phyloP scores from a whole-genome alignment of 2,113 vertebrate species.

The Nycticebus coucang region DNA sequence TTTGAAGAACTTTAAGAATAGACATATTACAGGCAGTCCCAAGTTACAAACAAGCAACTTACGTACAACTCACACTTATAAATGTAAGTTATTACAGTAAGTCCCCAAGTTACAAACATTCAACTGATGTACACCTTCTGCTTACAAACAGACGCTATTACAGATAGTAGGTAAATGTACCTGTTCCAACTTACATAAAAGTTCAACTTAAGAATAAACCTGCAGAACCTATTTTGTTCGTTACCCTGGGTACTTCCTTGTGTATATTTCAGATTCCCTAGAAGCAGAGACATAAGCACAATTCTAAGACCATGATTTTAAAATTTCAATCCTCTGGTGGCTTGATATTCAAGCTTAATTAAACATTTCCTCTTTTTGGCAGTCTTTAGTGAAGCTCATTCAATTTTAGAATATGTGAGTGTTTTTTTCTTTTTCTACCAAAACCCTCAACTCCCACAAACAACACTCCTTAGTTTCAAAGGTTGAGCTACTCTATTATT shows the following conservation, averaged over 20 bases:
- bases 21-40: too few species aligned
- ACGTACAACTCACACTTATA: too few species aligned
- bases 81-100: too few species aligned
- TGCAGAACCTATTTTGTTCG: too few species aligned
- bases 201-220: too few species aligned
- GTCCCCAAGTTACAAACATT: too few species aligned
- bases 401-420: background rate
- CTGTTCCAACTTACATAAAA: too few species aligned
- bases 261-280: background rate
- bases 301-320: background rate
- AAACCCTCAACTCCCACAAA: background rate
- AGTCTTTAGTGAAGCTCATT: background rate
- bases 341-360: background rate
- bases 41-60: too few species aligned
- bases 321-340: background rate
- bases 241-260: too few species aligned
- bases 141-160: too few species aligned
- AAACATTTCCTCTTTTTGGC: background rate
- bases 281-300: background rate
- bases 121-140: too few species aligned
- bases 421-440: background rate
- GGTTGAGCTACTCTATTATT: background rate
- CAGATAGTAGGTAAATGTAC: too few species aligned
- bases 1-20: constrained; percentile 35
- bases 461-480: background rate